Evolutionary conservation across 2,113 vertebrate genomes (phyloP), one percentile per base, ranked within the genome.

Genomic region (Cochlearius cochlearius): DNA sequence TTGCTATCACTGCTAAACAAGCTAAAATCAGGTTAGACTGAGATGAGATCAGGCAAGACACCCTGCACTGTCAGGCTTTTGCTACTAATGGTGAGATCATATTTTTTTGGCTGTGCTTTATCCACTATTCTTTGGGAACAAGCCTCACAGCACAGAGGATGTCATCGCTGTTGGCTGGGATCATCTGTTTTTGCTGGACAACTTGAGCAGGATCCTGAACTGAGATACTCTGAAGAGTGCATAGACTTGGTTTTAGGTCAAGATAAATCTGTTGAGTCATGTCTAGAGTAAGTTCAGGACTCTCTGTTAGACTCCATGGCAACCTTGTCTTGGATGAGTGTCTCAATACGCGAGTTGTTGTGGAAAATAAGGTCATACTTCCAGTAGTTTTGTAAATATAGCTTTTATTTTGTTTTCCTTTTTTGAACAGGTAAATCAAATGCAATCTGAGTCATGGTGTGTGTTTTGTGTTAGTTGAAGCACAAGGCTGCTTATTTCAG

Each of bases 381-480:
- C 25, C 66, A 63, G 22, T 29, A 84, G 41, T 77, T 94, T 75
- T 82, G 52, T 72, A 82, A 90, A 62, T 39, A 82, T 1, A 75
- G 32, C 12, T 85, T 85, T 90, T 92, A 58, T 78, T 94, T 96
- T 82, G 10, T 34, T 78, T 94, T 92, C n/a, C 39, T 58, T 90
- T 91, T 73, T 68, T 45, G 26, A 87, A 55, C 39, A 85, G 49
- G n/a, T 88, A 68, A 72, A 77, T 73, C 30, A 93, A 94, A 80
- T 49, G 69, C 21, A 69, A 23, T 77, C 27, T 77, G 72, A 92
- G 30, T 91, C 76, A 91, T 30, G 32, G 25, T 59, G 32, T 77
- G 38, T 82, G n/a, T 72, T 86, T 92, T 92, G 43, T 75, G 27
- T 68, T 88, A 78, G n/a, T n/a, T 95, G 79, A 92, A 91, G 77